phyloP scores from a whole-genome alignment of 2,113 vertebrate genomes.

The Pongo abelii region DNA sequence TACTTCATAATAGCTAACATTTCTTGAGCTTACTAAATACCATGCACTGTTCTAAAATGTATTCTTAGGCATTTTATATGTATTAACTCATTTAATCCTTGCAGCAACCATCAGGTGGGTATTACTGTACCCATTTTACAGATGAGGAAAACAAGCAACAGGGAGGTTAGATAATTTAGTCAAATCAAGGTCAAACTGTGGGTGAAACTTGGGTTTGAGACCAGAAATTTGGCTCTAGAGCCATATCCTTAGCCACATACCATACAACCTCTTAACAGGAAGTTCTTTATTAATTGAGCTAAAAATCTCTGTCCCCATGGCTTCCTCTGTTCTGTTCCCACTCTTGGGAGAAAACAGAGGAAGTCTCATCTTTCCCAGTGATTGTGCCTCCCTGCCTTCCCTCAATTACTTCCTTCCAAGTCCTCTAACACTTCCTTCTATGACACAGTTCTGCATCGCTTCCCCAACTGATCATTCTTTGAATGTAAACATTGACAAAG shows the following conservation, averaged over 20 bases:
- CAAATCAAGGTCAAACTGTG: neutral
- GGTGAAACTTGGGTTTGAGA: neutral
- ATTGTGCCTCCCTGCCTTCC: neutral
- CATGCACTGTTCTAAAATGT: neutral
- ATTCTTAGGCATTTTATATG: too few species aligned
- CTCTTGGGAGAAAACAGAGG: neutral
- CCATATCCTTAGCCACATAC: neutral
- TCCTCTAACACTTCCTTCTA: neutral
- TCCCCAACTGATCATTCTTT: neutral
- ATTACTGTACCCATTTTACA: neutral
- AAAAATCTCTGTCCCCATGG: neutral
- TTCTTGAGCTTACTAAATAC: neutral
- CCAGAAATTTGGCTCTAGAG: neutral
- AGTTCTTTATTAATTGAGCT: neutral
- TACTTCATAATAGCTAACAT: neutral
- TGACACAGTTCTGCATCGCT: neutral
- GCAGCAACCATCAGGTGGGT: neutral
- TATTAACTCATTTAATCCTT: neutral
- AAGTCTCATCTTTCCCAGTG: conserved; percentile 30
- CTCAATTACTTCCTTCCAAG: neutral
- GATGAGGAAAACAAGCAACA: neutral
- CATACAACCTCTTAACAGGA: neutral
- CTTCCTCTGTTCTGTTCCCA: conserved; percentile 36
- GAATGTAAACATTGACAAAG: neutral
- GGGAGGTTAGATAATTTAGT: neutral